Evolutionary conservation across 1,140 invertebrate species (phyloP).

Genomic region (Ips typographus): DNA sequence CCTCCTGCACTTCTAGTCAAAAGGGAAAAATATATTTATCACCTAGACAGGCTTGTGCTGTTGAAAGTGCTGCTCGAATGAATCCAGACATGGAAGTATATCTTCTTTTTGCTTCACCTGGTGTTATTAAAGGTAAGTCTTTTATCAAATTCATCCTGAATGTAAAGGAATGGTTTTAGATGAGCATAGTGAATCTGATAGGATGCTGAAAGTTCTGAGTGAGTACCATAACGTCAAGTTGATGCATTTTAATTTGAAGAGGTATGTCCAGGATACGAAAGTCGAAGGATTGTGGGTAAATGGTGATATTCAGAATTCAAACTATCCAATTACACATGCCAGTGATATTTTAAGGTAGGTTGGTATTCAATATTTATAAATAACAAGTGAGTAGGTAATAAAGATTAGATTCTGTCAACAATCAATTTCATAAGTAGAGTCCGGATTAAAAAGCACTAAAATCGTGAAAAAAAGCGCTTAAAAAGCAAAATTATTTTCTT

Average conservation of each 20-base stretch:
- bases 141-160: neutral
- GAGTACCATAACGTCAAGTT: conserved; percentile 63
- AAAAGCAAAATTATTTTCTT: neutral
- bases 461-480: neutral
- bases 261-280: conserved; percentile 61
- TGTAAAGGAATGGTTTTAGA: conserved; percentile 10
- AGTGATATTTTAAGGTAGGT: conserved; percentile 61
- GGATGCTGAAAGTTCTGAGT: conserved; percentile 53
- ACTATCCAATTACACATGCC: conserved; percentile 62
- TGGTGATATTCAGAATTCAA: conserved; percentile 57
- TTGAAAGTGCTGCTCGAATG: conserved; percentile 64
- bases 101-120: conserved; percentile 57
- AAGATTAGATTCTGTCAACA: neutral
- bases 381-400: neutral
- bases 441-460: neutral
- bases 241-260: conserved; percentile 56
- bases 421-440: neutral
- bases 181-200: conserved; percentile 44
- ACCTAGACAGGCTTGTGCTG: conserved; percentile 63
- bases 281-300: conserved; percentile 60
- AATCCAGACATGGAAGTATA: conserved; percentile 61
- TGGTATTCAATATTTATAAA: neutral
- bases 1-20: conserved; percentile 50
- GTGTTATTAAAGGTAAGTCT: conserved; percentile 44
- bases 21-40: conserved; percentile 51